Conservation (phyloP, 2,113 vertebrate species). For the Vulpes vulpes region DNA sequence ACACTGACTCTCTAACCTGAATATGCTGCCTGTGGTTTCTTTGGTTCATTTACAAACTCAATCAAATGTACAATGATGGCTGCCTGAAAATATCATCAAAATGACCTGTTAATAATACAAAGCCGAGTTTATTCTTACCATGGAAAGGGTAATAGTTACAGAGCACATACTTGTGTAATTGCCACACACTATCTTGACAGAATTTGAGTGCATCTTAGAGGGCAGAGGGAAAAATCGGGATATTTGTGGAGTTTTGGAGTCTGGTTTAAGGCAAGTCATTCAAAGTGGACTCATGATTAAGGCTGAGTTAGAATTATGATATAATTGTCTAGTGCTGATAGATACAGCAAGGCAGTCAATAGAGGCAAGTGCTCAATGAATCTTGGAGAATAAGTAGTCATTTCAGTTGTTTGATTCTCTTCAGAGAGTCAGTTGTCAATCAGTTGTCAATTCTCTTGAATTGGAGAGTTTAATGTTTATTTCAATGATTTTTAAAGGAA, state of each 20-base stretch:
- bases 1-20: not conserved
- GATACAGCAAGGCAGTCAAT: not conserved
- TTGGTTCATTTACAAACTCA: conserved; percentile 65
- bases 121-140: conserved; percentile 29
- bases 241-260: not conserved
- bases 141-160: not conserved
- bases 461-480: not conserved
- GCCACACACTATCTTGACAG: not conserved
- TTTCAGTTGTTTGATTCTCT: not conserved
- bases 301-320: not conserved
- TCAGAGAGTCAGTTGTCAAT: no score
- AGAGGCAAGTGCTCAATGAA: not conserved
- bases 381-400: not conserved
- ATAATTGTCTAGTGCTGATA: not conserved
- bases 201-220: not conserved
- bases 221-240: not conserved
- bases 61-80: conserved; percentile 10
- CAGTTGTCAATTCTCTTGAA: not conserved
- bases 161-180: not conserved
- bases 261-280: not conserved
- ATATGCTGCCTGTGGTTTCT: conserved; percentile 18
- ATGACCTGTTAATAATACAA: conserved; percentile 21
- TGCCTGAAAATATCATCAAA: conserved; percentile 50
- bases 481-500: not conserved
- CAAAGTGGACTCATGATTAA: not conserved